Evolutionary conservation across 2,888 invertebrate species (phyloP), one percentile per base, ranked within the genome.

Genomic region (Caenorhabditis sp.): DNA sequence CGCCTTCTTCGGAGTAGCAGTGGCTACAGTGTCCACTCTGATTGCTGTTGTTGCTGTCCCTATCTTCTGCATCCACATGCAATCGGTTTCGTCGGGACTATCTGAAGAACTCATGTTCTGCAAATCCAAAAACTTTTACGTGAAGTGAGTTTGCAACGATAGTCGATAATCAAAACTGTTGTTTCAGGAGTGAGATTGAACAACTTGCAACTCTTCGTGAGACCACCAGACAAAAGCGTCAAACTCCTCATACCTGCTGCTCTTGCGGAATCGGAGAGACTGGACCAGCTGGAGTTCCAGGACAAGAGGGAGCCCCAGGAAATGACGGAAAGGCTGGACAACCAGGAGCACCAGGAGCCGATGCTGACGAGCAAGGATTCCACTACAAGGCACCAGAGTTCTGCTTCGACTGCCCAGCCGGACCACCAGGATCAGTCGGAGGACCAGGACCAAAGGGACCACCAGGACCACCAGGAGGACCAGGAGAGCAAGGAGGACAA

Each of bases 1-100:
- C 61, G 92, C 91, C 74, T 91, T 92, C 86, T 88, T 88, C 80
- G 91, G 84, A 70, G 87, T 87, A 28, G 84, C 85, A 38, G 87
- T 84, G 26, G 85, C 87, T 24, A 87, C 87, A 16, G 85, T 87
- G 24, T 86, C 87, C 47, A 87, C 87, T 12, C 66, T 87, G 82
- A 85, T 86, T 35, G 87, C 86, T 41, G 86, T 87, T 44, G 80
- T 87, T 28, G 87, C 87, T 19, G 85, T 87, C 12, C 86, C 87
- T 28, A 73, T 87, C 72, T 77, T 87, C 56, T 86, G 86, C 59
- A 77, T 87, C 69, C 86, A 87, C 70, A 87, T 87, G 87, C 90
- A 90, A 76, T 86, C 87, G 56, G 88, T 90, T 10, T 88, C 89
- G 56, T 86, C 88, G 22, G 73, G 85, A 56, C 85, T 90, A 38